phyloP scores from a whole-genome alignment of 2,797 vertebrate species.

The Anolis apletophallus region DNA sequence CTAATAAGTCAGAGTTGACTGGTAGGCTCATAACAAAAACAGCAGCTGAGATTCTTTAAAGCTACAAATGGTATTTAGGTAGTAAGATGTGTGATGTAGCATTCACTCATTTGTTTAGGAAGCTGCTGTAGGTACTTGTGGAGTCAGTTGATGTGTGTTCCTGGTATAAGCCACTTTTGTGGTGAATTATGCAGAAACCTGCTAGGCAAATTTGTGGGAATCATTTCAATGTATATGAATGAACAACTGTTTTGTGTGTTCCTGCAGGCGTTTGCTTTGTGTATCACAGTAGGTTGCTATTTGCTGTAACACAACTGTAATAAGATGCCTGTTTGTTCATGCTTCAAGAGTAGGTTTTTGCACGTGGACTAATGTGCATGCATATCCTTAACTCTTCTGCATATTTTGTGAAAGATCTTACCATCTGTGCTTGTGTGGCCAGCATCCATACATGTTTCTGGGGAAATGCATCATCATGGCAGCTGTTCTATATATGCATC shows the following conservation, averaged over 20 bases:
- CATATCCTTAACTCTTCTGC: background rate
- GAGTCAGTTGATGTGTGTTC: background rate
- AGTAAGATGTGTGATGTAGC: no score
- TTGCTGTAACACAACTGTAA: no score
- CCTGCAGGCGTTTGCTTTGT: no score
- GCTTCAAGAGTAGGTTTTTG: no score
- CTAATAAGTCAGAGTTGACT: no score
- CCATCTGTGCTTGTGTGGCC: background rate
- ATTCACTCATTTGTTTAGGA: background rate
- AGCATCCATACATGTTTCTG: background rate
- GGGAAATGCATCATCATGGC: background rate
- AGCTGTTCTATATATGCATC: background rate
- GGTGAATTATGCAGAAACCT: background rate
- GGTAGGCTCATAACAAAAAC: no score
- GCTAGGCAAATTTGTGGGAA: background rate
- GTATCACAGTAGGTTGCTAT: no score
- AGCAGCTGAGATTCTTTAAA: no score
- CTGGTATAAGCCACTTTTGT: background rate
- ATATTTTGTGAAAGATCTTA: no score
- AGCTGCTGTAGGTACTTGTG: background rate
- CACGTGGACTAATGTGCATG: background rate
- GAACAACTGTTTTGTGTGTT: background rate
- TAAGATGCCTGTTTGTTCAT: no score
- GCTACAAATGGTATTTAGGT: no score
- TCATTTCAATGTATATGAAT: background rate